A percentile compares a stretch with the other conserved stretches of the same genome.
Conservation (phyloP, 2,113 vertebrate species). For the Seriola aureovittata region DNA sequence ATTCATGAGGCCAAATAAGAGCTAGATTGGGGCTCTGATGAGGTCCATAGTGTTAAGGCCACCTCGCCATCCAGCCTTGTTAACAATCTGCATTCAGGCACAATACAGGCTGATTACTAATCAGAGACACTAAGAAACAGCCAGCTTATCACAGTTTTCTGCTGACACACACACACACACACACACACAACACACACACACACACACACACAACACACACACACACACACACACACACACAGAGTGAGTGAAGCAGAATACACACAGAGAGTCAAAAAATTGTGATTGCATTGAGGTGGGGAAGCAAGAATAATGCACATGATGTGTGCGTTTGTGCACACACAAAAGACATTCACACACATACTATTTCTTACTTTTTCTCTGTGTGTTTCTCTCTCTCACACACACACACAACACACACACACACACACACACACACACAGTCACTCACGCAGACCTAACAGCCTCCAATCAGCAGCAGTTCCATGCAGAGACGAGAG, state of each 20-base stretch:
- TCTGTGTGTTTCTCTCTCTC: background rate
- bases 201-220: constrained; percentile 10
- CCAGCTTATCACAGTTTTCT: constrained; percentile 52
- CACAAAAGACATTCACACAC: constrained; percentile 20
- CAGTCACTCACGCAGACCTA: constrained; percentile 31
- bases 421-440: constrained; percentile 21
- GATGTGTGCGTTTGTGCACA: constrained; percentile 53
- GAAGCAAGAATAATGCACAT: constrained; percentile 50
- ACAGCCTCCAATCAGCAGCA: constrained; percentile 74
- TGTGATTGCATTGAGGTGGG: constrained; percentile 69
- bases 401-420: background rate
- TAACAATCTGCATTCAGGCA: constrained; percentile 78
- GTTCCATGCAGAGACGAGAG: constrained; percentile 66
- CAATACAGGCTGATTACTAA: constrained; percentile 83
- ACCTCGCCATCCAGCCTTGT: constrained; percentile 51
- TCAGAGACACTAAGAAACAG: constrained; percentile 68
- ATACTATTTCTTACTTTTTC: constrained; percentile 16
- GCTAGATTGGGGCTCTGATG: constrained; percentile 69
- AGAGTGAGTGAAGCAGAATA: constrained; percentile 17
- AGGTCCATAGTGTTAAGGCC: constrained; percentile 66
- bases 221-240: constrained; percentile 17
- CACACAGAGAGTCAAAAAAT: constrained; percentile 40
- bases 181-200: constrained; percentile 24
- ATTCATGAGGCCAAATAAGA: constrained; percentile 50
- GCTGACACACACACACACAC: constrained; percentile 37